These are phyloP conservation scores for Charaxes varanes DNA, from an alignment of 1,140 invertebrate species.

Conservation along the genomic window DNA sequence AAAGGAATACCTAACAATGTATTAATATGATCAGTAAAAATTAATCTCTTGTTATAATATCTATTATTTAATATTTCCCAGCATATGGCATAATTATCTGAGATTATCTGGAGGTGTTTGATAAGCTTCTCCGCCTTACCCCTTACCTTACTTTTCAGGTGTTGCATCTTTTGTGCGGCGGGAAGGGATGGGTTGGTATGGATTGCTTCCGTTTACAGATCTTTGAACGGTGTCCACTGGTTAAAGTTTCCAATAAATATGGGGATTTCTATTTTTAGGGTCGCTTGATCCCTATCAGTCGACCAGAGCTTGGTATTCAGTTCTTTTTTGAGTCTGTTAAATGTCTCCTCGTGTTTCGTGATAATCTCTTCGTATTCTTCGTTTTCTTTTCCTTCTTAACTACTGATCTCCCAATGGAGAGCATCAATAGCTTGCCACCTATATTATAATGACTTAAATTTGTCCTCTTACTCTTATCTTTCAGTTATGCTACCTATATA, in stretches of 20 bases:
- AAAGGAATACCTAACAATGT: slow-evolving; percentile 7
- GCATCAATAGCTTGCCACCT: slow-evolving; percentile 19
- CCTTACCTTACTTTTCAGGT: slow-evolving; percentile 6
- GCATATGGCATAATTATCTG: slow-evolving; percentile 10
- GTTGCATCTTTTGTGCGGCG: slow-evolving; percentile 18
- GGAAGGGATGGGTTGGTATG: slow-evolving; percentile 18
- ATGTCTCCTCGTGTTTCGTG: slow-evolving; percentile 13
- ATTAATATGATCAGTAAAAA: slow-evolving; percentile 12
- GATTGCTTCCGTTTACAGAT: slow-evolving; percentile 21
- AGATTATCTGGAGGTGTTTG: slow-evolving; percentile 8
- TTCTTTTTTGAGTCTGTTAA: slow-evolving; percentile 16
- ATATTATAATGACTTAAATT: slow-evolving; percentile 17
- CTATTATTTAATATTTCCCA: slow-evolving; percentile 10
- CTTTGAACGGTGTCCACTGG: slow-evolving; percentile 21
- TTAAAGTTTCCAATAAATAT: slow-evolving; percentile 18
- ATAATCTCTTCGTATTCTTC: slow-evolving; percentile 9
- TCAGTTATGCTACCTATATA: slow-evolving; percentile 12
- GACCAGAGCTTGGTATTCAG: slow-evolving; percentile 24
- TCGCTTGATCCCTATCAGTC: slow-evolving; percentile 16
- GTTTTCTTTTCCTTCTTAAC: slow-evolving; percentile 10
- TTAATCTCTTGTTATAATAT: slow-evolving; percentile 9
- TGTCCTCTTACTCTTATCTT: slow-evolving; percentile 26
- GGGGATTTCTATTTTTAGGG: slow-evolving; percentile 21
- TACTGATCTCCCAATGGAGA: slow-evolving; percentile 22
- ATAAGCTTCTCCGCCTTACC: slow-evolving; percentile 7